phyloP scores from a whole-genome alignment of 2,797 vertebrate genomes.

The Decapterus maruadsi region DNA sequence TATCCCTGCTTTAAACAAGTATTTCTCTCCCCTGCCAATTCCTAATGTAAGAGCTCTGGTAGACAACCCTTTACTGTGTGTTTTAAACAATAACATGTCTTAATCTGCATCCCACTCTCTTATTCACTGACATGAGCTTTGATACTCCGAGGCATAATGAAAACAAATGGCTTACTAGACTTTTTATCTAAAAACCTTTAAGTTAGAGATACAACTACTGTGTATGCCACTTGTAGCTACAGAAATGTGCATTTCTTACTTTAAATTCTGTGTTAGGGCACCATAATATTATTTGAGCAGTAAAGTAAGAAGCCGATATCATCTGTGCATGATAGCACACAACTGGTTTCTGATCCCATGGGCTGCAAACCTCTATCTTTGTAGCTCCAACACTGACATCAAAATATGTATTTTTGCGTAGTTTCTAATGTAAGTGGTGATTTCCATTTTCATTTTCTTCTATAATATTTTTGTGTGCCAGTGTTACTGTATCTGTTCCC shows the following conservation, averaged over 20 bases:
- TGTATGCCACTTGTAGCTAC: background rate
- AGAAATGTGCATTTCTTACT: background rate
- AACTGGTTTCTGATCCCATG: background rate
- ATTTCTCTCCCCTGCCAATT: slow-evolving; percentile 34
- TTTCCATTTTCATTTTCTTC: background rate
- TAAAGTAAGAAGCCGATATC: background rate
- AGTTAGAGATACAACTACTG: background rate
- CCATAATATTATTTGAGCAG: too few species aligned
- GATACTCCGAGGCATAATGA: slow-evolving; percentile 34
- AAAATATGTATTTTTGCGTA: background rate
- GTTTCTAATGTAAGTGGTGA: background rate
- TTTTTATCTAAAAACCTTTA: slow-evolving; percentile 20
- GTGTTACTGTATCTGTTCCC: background rate
- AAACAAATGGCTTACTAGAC: slow-evolving; percentile 24
- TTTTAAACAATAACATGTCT: slow-evolving; percentile 30
- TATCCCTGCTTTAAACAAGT: slow-evolving; percentile 37
- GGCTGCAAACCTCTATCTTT: background rate
- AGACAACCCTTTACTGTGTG: background rate
- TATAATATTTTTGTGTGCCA: background rate
- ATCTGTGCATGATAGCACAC: background rate
- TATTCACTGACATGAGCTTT: slow-evolving; percentile 25
- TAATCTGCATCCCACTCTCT: slow-evolving; percentile 18
- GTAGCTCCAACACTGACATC: background rate
- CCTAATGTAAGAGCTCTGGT: slow-evolving; percentile 11
- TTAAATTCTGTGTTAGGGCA: background rate